These are phyloP conservation scores for Machimus atricapillus DNA, from an alignment of 2,888 invertebrate species.

Conservation along the genomic window DNA sequence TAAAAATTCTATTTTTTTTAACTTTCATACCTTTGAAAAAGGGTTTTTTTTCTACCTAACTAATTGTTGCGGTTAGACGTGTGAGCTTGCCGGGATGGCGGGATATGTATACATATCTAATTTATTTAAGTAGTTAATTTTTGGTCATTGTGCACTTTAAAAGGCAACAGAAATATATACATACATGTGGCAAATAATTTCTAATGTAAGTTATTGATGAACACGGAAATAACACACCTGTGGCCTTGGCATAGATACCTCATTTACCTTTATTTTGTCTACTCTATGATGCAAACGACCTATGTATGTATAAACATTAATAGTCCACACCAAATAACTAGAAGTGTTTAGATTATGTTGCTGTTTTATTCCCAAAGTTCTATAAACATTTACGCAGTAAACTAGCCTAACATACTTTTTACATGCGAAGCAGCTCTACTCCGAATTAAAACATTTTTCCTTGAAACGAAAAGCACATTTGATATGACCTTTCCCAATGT, in stretches of 20 bases:
- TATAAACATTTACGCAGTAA: neutral
- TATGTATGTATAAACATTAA: neutral
- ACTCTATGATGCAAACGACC: neutral
- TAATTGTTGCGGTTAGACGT: too few species aligned
- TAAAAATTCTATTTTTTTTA: too few species aligned
- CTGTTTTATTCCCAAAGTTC: neutral
- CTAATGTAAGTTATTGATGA: neutral
- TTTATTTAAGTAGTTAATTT: too few species aligned
- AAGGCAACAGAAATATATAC: too few species aligned
- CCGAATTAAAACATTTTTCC: neutral
- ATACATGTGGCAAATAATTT: neutral
- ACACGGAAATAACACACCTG: neutral
- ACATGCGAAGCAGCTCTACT: neutral
- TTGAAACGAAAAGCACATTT: neutral
- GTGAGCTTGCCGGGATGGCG: too few species aligned
- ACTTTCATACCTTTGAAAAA: too few species aligned
- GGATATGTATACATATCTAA: too few species aligned
- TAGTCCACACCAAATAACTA: neutral
- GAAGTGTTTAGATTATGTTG: neutral
- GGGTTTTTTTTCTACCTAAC: too few species aligned
- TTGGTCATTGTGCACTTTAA: too few species aligned
- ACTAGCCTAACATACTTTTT: neutral
- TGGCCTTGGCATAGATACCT: neutral
- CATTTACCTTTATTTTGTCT: neutral
- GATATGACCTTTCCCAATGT: neutral